These are phyloP conservation scores for Cydia splendana DNA, from an alignment of 1,140 invertebrate genomes.

Conservation along the genomic window DNA sequence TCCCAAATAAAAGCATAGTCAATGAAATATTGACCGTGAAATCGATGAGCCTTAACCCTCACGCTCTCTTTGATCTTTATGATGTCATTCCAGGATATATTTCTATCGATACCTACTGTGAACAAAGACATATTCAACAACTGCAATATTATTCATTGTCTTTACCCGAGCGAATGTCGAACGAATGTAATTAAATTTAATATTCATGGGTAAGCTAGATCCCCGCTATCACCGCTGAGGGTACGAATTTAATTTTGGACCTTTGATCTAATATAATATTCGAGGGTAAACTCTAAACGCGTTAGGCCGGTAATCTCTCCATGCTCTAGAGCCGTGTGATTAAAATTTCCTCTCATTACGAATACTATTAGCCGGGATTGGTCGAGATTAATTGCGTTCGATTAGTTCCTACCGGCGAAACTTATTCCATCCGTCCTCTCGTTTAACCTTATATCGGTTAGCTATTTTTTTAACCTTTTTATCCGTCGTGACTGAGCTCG, in stretches of 20 bases:
- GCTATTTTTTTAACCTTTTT: conserved; percentile 2
- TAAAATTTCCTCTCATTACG: conserved; percentile 50
- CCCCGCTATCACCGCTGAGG: conserved; percentile 40
- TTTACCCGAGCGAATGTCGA: conserved; percentile 34
- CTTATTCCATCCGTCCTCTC: conserved; percentile 34
- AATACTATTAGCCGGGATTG: conserved; percentile 38
- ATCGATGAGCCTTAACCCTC: conserved; percentile 9
- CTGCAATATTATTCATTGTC: conserved; percentile 19
- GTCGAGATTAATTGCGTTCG: conserved; percentile 39
- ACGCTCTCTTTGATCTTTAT: conserved; percentile 23
- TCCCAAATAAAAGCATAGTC: conserved; percentile 41
- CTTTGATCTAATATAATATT: conserved; percentile 55
- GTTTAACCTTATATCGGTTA: conserved; percentile 33
- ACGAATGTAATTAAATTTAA: conserved; percentile 47
- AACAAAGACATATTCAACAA: conserved; percentile 15
- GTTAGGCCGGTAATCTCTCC: conserved; percentile 45
- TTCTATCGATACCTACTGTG: not conserved
- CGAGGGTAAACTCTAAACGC: conserved; percentile 46
- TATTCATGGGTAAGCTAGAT: conserved; percentile 45
- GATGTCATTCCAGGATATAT: conserved; percentile 1
- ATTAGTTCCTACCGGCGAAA: conserved; percentile 36
- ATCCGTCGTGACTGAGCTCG: conserved; percentile 23
- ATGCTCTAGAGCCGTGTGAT: conserved; percentile 43
- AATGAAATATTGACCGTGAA: conserved; percentile 39
- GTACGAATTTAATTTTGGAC: conserved; percentile 51